Conservation (phyloP, 2,797 vertebrate genomes). For the Mallotus villosus region DNA sequence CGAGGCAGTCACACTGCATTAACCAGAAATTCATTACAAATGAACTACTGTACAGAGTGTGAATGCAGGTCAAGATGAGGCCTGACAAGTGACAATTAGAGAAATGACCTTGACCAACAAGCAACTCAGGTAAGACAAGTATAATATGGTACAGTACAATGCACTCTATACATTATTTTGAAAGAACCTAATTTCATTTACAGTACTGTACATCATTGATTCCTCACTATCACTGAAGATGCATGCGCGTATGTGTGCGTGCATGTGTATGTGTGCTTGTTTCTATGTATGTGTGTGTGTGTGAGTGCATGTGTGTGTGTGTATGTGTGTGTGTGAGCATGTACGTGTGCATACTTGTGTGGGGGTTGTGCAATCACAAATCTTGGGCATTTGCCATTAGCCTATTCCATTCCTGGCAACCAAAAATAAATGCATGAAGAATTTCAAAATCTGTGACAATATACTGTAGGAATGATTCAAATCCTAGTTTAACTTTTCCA, state of each 20-base stretch:
- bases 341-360: neutral
- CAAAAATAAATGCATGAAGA: neutral
- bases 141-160: neutral
- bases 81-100: neutral
- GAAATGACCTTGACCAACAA: neutral
- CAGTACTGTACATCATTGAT: neutral
- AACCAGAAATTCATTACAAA: conserved; percentile 54
- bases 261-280: too few relatives aligned
- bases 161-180: neutral
- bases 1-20: conserved; percentile 41
- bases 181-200: neutral
- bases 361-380: neutral
- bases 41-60: neutral
- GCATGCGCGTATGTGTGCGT: too few relatives aligned
- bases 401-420: neutral
- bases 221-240: too few relatives aligned
- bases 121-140: neutral
- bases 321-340: too few relatives aligned
- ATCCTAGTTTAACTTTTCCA: neutral
- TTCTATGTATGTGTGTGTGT: too few relatives aligned
- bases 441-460: neutral
- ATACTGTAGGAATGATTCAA: too few relatives aligned
- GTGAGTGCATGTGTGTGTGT: too few relatives aligned
- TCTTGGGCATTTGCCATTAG: neutral
- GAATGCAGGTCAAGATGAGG: conserved; percentile 42